Base-by-base conservation (phyloP, 2,888 invertebrate species). In the Pelosia muscerda region DNA sequence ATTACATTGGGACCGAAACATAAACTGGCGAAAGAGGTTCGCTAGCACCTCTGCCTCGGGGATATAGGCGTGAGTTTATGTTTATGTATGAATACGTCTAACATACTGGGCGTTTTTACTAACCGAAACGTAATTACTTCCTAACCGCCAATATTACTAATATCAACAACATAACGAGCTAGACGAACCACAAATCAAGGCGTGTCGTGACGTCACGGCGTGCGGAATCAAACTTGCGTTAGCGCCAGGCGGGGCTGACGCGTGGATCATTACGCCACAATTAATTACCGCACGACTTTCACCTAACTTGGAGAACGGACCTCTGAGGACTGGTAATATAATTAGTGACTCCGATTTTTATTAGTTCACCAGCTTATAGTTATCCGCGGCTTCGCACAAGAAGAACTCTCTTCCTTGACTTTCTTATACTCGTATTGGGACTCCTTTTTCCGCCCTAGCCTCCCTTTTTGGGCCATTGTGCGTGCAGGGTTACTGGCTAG, bases 181-280 rank as follows among this genome's bases (percentile, higher is more conserved):
- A 57, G 54, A 54, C 19, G 53, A 15, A 54, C 23, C 53, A 61
- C 68, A 65, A 61, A 69, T 69, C 62, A 71, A 66, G 74, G 71
- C 74, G 63, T 73, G 68, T 56, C 59, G 57, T 68, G 8, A 49
- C 49, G 49, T 66, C 77, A 69, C 56, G 69, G 60, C 61, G 65
- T 75, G 83, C 76, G 80, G 60, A 63, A 79, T 81, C 81, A 81
- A 79, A 76, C 60, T 59, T 38, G 56, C 73, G 66, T 79, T 76
- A 79, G 56, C 68, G 71, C 42, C 78, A 63, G 53, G 49, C 69
- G 67, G 54, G 54, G 10, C 42, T 81, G 78, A 78, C 78, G 72
- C 65, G 69, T 66, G 66, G 61, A 66, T 78, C 74, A 79, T 81
- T 74, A 76, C 65, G 67, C 31, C 53, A 49, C 38, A 72, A 81